phyloP scores from a whole-genome alignment of 1,140 invertebrate species.

The Cydia fagiglandana region DNA sequence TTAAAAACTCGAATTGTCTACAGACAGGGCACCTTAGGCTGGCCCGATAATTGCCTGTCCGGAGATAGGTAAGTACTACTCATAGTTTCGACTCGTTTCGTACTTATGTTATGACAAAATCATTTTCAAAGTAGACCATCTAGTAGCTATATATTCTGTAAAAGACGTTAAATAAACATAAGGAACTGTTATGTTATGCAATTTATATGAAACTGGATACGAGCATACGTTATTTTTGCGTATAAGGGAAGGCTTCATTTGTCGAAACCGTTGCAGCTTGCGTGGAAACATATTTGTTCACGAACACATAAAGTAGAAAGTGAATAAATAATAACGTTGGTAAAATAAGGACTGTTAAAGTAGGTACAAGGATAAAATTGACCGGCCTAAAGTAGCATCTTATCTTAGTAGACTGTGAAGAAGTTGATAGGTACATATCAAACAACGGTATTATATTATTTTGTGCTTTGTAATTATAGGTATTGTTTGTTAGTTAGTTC shows the following conservation, averaged over 20 bases:
- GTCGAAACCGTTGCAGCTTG: constrained; percentile 10
- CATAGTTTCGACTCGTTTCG: background rate
- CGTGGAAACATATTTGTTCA: background rate
- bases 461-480: too few species aligned
- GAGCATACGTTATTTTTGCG: constrained; percentile 8
- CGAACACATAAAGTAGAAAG: background rate
- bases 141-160: background rate
- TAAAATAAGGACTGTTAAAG: too few species aligned
- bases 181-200: constrained; percentile 27
- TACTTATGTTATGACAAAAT: background rate
- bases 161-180: constrained; percentile 31
- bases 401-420: too few species aligned
- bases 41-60: too few species aligned
- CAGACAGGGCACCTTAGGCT: too few species aligned
- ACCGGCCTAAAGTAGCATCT: too few species aligned
- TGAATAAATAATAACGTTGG: background rate
- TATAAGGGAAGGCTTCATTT: constrained; percentile 31
- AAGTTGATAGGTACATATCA: too few species aligned
- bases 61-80: background rate
- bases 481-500: too few species aligned
- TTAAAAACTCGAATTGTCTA: too few species aligned
- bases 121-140: background rate
- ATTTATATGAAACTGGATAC: constrained; percentile 31
- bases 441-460: too few species aligned
- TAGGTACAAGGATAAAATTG: too few species aligned